Conservation (phyloP, 2,113 vertebrate genomes). For the Apaloderma vittatum region DNA sequence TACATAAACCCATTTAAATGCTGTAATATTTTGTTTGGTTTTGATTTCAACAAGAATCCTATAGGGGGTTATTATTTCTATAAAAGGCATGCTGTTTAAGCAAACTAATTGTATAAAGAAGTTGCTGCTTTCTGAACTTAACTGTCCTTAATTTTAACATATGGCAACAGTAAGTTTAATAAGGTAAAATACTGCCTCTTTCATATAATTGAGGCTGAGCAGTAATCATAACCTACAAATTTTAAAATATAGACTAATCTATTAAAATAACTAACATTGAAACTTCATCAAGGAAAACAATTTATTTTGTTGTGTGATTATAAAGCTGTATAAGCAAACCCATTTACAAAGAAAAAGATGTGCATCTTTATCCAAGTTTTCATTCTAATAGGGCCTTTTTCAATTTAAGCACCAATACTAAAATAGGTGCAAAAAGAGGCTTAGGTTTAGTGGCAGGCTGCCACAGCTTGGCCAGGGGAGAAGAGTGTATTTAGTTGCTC, state of each 20-base stretch:
- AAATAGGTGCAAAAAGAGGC: background rate
- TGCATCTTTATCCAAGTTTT: background rate
- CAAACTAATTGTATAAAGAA: background rate
- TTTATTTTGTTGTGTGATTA: fast-evolving
- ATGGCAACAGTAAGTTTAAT: background rate
- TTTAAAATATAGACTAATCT: background rate
- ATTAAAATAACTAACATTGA: background rate
- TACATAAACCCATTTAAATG: background rate
- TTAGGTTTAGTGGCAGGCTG: background rate
- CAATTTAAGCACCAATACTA: background rate
- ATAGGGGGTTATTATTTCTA: background rate
- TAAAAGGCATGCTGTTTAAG: background rate
- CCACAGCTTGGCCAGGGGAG: background rate
- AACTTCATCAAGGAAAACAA: background rate
- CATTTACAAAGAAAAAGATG: background rate
- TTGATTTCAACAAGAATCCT: background rate
- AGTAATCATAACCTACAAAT: background rate
- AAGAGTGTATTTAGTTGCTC: background rate
- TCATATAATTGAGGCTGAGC: background rate
- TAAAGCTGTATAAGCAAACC: background rate
- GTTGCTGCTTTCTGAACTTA: background rate
- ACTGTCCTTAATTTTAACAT: background rate
- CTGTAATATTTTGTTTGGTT: background rate
- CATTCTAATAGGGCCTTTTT: background rate
- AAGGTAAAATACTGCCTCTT: background rate